Evolutionary conservation across 2,113 vertebrate genomes (phyloP), one percentile per base, ranked within the genome.

Genomic region (Chaetops frenatus): DNA sequence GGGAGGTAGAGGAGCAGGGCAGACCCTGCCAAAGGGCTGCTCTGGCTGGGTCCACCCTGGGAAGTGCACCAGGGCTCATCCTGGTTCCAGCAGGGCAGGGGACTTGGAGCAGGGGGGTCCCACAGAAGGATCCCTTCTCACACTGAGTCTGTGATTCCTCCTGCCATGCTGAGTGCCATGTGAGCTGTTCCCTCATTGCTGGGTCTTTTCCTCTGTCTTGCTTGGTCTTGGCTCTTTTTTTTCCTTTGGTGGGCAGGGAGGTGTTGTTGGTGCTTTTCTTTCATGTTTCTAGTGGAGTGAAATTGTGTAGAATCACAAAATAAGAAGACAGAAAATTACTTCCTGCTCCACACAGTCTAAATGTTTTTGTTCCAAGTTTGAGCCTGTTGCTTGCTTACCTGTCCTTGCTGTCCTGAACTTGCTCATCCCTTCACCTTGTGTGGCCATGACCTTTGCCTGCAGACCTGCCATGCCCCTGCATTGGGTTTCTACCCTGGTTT

Each of bases 401-500:
- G 6, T n/a, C 25, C 58, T 78, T 7, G 3, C 42, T 53, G 25
- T 61, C 38, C 53, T 71, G 35, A 42, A 6, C 6, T n/a, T n/a
- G 5, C 12, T 35, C 36, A 45, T 27, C 17, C 13, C 36, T 60
- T 70, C 14, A 7, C n/a, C 22, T 70, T 64, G 19, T 0, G 0
- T 36, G 25, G 25, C 65, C 0, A 2, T 25, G 58, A 11, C 47
- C 81, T 64, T 42, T 60, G 25, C 56, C 70, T 67, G n/a, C n/a
- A 78, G 53, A 27, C 58, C 10, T 72, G 70, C 23, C 0, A 0
- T 73, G 53, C 3, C 27, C n/a, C 25, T 66, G 47, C 24, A 19
- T 25, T 72, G 31, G n/a, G 16, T 53, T 70, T 70, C 28, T 33
- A 8, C 60, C 35, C 29, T 45, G 22, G 2, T 10, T 61, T 78